These are phyloP conservation scores for Micrasema minimum DNA, from an alignment of 1,140 invertebrate species.

Conservation along the genomic window DNA sequence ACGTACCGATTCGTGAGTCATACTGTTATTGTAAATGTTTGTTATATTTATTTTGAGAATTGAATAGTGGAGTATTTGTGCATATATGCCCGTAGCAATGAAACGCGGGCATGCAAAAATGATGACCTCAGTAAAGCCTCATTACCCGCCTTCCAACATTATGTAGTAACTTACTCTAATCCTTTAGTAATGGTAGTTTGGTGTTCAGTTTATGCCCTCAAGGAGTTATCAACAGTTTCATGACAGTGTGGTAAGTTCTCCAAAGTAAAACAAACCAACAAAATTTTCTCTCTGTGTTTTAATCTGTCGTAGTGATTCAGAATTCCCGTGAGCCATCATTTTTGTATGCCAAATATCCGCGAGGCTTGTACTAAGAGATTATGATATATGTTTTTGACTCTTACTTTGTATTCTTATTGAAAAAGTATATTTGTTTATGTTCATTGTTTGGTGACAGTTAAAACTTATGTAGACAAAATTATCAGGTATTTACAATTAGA, in stretches of 20 bases:
- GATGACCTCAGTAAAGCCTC: constrained; percentile 50
- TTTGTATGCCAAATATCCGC: constrained; percentile 50
- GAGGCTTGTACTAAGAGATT: constrained; percentile 18
- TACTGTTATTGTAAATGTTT: neutral
- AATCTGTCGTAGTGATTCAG: constrained; percentile 47
- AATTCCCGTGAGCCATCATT: constrained; percentile 52
- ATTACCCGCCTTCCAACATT: constrained; percentile 31
- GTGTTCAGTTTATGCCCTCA: constrained; percentile 81
- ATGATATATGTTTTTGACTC: neutral
- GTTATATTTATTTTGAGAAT: neutral
- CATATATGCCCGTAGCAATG: constrained; percentile 41
- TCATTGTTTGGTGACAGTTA: constrained; percentile 5
- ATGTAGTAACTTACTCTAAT: constrained; percentile 16
- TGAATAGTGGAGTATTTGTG: neutral
- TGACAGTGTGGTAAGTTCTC: constrained; percentile 86
- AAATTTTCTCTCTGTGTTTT: constrained; percentile 40
- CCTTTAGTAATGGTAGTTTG: constrained; percentile 57
- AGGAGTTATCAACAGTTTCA: constrained; percentile 89
- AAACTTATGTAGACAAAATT: constrained; percentile 33
- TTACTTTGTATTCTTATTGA: constrained; percentile 8
- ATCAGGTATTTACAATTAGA: neutral
- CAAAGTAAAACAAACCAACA: constrained; percentile 36
- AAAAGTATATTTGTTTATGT: constrained; percentile 29
- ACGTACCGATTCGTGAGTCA: too few relatives aligned
- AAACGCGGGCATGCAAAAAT: constrained; percentile 51